These are phyloP conservation scores for Drosophila albomicans DNA, from an alignment of 1,140 invertebrate genomes.

Conservation along the genomic window DNA sequence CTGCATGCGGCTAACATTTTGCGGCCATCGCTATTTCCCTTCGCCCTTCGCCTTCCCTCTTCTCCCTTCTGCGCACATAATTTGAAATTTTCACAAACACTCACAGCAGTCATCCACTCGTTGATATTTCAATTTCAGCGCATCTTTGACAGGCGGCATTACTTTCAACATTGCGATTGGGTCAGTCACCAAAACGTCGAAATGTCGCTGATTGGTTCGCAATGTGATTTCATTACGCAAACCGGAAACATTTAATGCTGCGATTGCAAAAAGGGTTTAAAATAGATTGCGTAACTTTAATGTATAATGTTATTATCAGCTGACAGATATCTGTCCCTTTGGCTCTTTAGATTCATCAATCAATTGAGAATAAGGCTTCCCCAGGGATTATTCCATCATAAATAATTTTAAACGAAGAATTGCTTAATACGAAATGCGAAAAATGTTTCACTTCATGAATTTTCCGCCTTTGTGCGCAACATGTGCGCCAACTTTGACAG, in stretches of 20 bases:
- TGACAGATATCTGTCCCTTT: neutral
- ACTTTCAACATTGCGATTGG: conserved; percentile 26
- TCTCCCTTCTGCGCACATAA: conserved; percentile 42
- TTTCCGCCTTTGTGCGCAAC: conserved; percentile 42
- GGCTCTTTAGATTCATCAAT: neutral
- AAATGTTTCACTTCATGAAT: conserved; percentile 48
- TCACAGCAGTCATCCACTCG: conserved; percentile 27
- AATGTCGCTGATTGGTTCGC: conserved; percentile 28
- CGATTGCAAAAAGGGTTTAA: conserved; percentile 7
- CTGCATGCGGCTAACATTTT: conserved; percentile 71
- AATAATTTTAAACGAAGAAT: conserved; percentile 3
- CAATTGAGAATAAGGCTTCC: neutral
- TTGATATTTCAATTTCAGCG: conserved; percentile 65
- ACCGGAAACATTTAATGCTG: conserved; percentile 31
- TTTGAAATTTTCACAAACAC: conserved; percentile 56
- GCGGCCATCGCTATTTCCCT: conserved; percentile 40
- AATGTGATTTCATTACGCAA: conserved; percentile 41
- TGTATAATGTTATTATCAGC: neutral
- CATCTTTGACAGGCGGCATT: conserved; percentile 42
- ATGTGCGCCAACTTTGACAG: too few species aligned
- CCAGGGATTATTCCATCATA: neutral
- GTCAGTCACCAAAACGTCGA: conserved; percentile 9
- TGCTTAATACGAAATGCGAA: conserved; percentile 25
- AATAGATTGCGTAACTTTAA: neutral
- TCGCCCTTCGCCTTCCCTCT: conserved; percentile 17